Base-by-base conservation (phyloP, 2,888 invertebrate species). In the Craniophora ligustri region DNA sequence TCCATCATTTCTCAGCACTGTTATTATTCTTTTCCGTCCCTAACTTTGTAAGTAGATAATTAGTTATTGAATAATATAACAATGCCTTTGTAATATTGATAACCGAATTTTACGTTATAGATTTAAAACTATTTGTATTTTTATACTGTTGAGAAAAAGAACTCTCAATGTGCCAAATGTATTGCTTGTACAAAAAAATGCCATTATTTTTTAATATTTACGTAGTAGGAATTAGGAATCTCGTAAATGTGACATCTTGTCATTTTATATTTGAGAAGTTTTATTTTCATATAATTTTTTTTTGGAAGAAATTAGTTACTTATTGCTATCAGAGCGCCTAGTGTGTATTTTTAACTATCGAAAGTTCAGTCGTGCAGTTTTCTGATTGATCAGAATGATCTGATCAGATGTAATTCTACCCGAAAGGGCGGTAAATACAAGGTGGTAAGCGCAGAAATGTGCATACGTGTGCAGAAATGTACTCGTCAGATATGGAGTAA, bases 111-210 rank as follows among this genome's bases (percentile, higher is more conserved):
- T n/a, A 35, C 15, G 4, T 44, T 8, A 0, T 67, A 50, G 44
- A 38, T 36, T 3, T 58, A 66, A 66, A 61, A 44, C 19, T 44
- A 58, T 46, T 49, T 57, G 5, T 69, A 63, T 44, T 54, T 55
- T 56, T 45, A 44, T 59, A 56, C 54, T 47, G 11, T 58, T 71
- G 63, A 71, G 72, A 75, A 31, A 57, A 32, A 55, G n/a, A 65
- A 80, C 66, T 87, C 86, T 88, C 87, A 67, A 72, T 75, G 89
- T 90, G 88, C 90, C 89, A 91, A 89, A 88, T 75, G 72, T 59
- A 67, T 81, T 81, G 83, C 81, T 85, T 86, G 85, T 88, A 88
- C 82, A 88, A 89, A 84, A n/a, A 82, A 72, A 78, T 86, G 88
- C 86, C 86, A 86, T 87, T 81, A 72, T 65, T 63, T 72, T 69